Evolutionary conservation across 2,113 vertebrate genomes (phyloP).

Genomic region (Nothocercus nigrocapillus): DNA sequence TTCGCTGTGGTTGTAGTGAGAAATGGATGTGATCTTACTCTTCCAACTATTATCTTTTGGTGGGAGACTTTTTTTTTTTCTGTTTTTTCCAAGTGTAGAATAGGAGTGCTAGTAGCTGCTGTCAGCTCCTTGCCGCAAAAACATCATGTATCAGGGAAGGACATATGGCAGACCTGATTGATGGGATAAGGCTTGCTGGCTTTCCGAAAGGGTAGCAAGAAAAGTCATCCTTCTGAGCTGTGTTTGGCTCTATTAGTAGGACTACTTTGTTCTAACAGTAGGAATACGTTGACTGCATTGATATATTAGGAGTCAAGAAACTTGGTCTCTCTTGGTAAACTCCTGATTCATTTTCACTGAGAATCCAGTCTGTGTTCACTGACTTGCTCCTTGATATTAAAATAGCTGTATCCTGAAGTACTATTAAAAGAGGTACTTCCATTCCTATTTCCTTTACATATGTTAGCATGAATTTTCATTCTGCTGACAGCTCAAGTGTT

Average conservation of each 20-base stretch:
- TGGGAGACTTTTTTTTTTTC: background rate
- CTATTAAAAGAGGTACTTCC: background rate
- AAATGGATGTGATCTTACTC: background rate
- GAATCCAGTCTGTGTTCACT: background rate
- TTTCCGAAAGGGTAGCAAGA: background rate
- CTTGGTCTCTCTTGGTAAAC: background rate
- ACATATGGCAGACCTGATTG: background rate
- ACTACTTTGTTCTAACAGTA: background rate
- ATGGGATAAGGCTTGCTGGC: background rate
- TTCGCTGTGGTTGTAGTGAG: background rate
- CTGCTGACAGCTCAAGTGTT: background rate
- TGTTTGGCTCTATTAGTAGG: background rate
- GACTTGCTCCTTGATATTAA: background rate
- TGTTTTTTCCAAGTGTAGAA: background rate
- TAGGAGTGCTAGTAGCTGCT: background rate
- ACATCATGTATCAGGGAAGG: background rate
- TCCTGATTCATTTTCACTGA: background rate
- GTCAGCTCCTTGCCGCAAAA: background rate
- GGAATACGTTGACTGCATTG: background rate
- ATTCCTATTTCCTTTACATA: background rate
- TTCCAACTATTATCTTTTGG: background rate
- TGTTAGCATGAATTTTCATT: accelerated
- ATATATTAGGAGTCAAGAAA: background rate
- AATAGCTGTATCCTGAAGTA: background rate
- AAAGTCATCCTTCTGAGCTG: background rate